A percentile compares a stretch with the other conserved stretches of the same genome.
Conservation (phyloP, 2,113 vertebrate species). For the Panthera leo region DNA sequence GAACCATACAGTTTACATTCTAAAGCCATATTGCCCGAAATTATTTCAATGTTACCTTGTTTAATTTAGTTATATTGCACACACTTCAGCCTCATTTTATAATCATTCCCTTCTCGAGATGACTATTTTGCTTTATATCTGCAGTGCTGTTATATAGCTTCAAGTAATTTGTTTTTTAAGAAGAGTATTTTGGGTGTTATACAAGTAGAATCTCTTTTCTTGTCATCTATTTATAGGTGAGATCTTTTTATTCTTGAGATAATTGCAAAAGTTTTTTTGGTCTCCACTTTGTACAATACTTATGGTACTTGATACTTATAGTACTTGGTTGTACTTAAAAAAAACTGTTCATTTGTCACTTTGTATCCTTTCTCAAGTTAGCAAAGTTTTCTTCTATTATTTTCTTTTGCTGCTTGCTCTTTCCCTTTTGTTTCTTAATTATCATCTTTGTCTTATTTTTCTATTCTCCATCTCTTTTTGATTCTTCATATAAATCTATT, state of each 20-base stretch:
- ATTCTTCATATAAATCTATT: neutral
- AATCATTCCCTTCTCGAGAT: neutral
- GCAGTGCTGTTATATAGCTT: neutral
- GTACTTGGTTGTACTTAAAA: neutral
- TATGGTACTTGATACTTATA: neutral
- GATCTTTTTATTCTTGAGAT: neutral
- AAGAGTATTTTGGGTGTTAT: neutral
- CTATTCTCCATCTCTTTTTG: neutral
- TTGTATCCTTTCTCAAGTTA: neutral
- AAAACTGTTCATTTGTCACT: neutral
- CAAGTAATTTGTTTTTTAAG: neutral
- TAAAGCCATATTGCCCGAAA: neutral
- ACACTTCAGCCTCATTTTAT: neutral
- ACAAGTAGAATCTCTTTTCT: neutral
- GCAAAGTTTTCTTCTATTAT: neutral
- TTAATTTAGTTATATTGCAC: neutral
- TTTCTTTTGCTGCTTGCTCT: neutral
- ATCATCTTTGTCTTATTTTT: neutral
- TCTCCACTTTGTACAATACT: neutral
- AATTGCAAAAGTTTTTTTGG: neutral
- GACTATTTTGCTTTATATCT: neutral
- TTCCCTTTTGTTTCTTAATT: neutral
- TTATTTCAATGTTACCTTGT: neutral
- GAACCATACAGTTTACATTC: neutral
- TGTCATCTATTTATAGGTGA: neutral